Percentiles rank a stretch among this genome's conserved stretches.
Conservation (phyloP, 2,113 vertebrate genomes). For the Henicopernis longicauda region DNA sequence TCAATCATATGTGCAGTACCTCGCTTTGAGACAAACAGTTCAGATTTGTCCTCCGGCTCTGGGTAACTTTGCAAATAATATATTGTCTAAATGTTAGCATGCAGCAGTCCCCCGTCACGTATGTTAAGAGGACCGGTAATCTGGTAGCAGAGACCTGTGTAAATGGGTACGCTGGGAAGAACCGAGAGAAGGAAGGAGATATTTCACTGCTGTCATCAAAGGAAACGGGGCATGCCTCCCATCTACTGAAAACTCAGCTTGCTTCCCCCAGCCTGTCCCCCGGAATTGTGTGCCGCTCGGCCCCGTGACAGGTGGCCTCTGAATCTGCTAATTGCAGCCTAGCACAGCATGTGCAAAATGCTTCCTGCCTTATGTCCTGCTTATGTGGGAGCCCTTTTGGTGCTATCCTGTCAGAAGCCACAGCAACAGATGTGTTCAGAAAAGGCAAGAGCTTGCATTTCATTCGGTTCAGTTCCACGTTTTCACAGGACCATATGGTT, state of each 20-base stretch:
- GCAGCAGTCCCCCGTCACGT: background rate
- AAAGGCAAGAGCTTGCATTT: constrained; percentile 8
- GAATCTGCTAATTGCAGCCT: background rate
- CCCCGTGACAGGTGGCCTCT: background rate
- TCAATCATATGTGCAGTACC: fast-evolving
- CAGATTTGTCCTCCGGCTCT: background rate
- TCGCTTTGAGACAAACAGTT: background rate
- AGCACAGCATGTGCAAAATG: background rate
- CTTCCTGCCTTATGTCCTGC: background rate
- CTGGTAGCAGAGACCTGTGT: background rate
- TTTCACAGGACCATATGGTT: constrained; percentile 10
- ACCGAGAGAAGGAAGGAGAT: background rate
- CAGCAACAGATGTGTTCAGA: constrained; percentile 2
- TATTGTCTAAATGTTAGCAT: background rate
- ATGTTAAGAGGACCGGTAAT: background rate
- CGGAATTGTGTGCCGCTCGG: background rate
- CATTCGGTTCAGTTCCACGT: background rate
- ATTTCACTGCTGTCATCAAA: too few species aligned
- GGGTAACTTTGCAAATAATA: background rate
- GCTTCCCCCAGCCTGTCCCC: background rate
- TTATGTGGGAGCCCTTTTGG: background rate
- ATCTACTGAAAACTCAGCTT: background rate
- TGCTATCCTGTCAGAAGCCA: background rate
- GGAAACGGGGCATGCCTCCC: background rate
- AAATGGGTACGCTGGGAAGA: background rate